Evolutionary conservation across 1,140 invertebrate species (phyloP).

Genomic region (Drosophila pandora): DNA sequence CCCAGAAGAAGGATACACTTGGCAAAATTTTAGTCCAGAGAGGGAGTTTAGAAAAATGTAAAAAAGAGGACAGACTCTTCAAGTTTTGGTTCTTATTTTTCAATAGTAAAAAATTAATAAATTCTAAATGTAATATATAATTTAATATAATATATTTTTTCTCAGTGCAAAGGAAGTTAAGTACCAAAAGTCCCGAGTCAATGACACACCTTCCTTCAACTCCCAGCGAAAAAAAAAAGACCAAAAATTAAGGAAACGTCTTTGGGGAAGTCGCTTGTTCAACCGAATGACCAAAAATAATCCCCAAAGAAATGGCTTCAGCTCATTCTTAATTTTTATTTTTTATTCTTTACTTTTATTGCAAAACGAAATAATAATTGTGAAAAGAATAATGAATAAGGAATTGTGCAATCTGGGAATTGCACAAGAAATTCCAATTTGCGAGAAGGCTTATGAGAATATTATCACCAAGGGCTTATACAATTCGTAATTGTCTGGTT

Average conservation of each 20-base stretch:
- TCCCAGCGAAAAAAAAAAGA: conserved; percentile 13
- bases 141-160: neutral
- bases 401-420: neutral
- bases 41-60: too few relatives aligned
- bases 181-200: conserved; percentile 33
- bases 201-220: conserved; percentile 62
- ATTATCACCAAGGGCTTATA: neutral
- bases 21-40: neutral
- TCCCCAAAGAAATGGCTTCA: conserved; percentile 53
- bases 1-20: conserved; percentile 15
- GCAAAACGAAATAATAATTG: neutral
- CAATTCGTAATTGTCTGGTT: neutral
- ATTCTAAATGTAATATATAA: neutral
- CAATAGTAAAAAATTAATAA: too few relatives aligned
- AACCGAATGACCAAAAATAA: conserved; percentile 61
- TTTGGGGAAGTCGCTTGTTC: conserved; percentile 23
- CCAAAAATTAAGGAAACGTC: conserved; percentile 53
- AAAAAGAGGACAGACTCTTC: too few relatives aligned
- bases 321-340: neutral
- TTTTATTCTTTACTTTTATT: neutral
- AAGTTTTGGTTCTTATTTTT: too few relatives aligned
- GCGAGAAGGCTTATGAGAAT: too few relatives aligned
- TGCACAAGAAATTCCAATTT: neutral
- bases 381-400: neutral
- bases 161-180: conserved; percentile 11